Evolutionary conservation across 2,888 invertebrate genomes (phyloP), one percentile per base, ranked within the genome.

Genomic region (Cataglyphis livida): DNA sequence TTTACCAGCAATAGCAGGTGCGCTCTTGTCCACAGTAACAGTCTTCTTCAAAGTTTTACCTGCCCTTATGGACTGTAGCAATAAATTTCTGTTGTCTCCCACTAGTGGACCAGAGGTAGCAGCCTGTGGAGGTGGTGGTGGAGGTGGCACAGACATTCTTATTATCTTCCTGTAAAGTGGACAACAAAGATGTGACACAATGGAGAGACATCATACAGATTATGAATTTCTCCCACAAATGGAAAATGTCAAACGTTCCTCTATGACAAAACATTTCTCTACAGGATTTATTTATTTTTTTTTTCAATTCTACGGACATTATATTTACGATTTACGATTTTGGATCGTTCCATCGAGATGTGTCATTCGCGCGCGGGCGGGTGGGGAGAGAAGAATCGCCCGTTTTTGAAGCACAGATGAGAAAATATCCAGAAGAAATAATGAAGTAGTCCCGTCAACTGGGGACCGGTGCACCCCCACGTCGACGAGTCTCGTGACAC

Each of bases 11-110:
- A 98, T 95, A 71, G 96, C 94, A 0, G 98, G 98, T 74, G 96
- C 97, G 96, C 98, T 98, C 95, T 98, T 97, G 94, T 99, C 98
- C 91, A 97, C 97, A n/a, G 98, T 98, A 0, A 97, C 97, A 76
- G 98, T 96, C 95, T 98, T 98, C 94, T 98, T 98, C 88, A 98
- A 95, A 91, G 96, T 96, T 74, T 97, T 95, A 82, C 98, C 98
- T 94, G 97, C 97, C 91, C 98, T 96, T 91, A 98, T 98, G 15
- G 98, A 98, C 92, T 96, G 96, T 62, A 98, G 95, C 83, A 98
- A 95, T 66, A 97, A 96, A 91, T 96, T 96, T 92, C 98, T 95
- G 83, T 96, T 95, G n/a, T 95, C 95, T 0, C 95, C 94, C n/a
- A 95, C 93, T 78, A 95, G 92, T 10, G 92, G 87, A 91, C 96